Percentiles rank a stretch among this genome's conserved stretches.
Conservation (phyloP, 1,140 invertebrate genomes). For the Aleiodes sp. region DNA sequence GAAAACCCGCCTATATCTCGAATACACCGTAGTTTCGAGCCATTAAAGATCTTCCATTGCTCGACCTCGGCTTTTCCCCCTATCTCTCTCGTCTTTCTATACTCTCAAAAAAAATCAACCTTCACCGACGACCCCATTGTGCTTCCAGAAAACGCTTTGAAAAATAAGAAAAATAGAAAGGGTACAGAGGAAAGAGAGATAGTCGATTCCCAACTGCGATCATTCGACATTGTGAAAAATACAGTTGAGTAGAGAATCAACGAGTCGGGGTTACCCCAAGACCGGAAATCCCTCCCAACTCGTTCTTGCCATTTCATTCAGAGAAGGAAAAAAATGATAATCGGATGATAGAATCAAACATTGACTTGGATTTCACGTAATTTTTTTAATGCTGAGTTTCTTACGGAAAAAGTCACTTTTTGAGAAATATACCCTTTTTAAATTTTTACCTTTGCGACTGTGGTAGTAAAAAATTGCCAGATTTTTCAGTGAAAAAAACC, state of each 20-base stretch:
- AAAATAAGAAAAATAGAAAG: too few species aligned
- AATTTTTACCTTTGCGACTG: too few species aligned
- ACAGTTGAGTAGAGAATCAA: slow-evolving; percentile 19
- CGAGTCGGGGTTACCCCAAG: background rate
- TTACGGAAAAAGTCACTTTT: too few species aligned
- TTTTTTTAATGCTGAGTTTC: too few species aligned
- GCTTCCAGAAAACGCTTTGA: slow-evolving; percentile 32
- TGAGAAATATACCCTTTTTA: too few species aligned
- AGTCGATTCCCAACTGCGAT: slow-evolving; percentile 41
- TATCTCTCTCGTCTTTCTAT: slow-evolving; percentile 33
- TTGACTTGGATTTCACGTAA: too few species aligned
- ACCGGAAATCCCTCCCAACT: background rate
- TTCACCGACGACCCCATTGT: slow-evolving; percentile 27
- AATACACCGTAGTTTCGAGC: slow-evolving; percentile 45
- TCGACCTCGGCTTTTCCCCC: slow-evolving; percentile 17
- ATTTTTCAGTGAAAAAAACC: too few species aligned
- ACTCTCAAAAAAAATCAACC: background rate
- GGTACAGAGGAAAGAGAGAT: too few species aligned
- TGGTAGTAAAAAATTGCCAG: too few species aligned
- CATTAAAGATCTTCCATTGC: slow-evolving; percentile 46
- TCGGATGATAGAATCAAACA: background rate
- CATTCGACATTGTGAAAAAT: slow-evolving; percentile 48
- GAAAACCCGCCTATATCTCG: slow-evolving; percentile 48
- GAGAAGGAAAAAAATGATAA: background rate
- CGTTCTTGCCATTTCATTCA: background rate